A percentile compares a stretch with the other conserved stretches of the same genome.
Conservation (phyloP, 2,113 vertebrate species). For the Tychaedon coryphoeus region DNA sequence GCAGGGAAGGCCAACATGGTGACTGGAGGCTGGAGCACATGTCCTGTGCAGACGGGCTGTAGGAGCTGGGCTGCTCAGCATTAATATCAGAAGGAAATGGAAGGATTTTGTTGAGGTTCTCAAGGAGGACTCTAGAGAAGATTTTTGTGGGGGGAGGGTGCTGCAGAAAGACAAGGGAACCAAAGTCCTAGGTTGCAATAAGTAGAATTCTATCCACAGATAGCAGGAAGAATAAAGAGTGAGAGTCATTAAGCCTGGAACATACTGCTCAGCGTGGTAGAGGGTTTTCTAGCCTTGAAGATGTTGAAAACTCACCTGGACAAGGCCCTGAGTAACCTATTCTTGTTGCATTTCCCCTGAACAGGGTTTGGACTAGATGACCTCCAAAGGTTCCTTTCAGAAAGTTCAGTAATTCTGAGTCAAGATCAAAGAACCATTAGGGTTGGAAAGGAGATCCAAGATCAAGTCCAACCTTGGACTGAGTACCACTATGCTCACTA, state of each 20-base stretch:
- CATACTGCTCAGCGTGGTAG: rapidly evolving
- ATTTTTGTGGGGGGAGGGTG: not conserved
- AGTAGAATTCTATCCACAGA: not conserved
- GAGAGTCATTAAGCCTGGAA: not conserved
- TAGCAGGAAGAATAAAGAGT: not conserved
- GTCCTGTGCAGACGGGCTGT: rapidly evolving
- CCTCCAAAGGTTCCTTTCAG: not conserved
- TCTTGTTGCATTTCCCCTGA: not conserved
- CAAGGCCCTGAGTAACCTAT: not conserved
- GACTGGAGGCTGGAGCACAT: rapidly evolving
- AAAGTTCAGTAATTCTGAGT: not conserved
- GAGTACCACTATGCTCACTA: not conserved
- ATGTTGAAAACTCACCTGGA: not conserved
- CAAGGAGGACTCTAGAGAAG: not conserved
- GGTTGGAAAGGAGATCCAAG: not conserved
- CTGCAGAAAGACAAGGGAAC: not conserved
- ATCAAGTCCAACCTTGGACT: not conserved
- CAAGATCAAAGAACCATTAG: not conserved
- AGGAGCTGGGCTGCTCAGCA: not conserved
- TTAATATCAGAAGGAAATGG: not conserved
- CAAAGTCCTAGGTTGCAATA: not conserved
- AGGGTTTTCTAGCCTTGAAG: not conserved
- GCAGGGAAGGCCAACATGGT: not conserved
- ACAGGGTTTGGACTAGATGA: not conserved
- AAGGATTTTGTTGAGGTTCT: not conserved